Base-by-base conservation (phyloP, 2,888 invertebrate species). In the Eremobia ochroleuca region DNA sequence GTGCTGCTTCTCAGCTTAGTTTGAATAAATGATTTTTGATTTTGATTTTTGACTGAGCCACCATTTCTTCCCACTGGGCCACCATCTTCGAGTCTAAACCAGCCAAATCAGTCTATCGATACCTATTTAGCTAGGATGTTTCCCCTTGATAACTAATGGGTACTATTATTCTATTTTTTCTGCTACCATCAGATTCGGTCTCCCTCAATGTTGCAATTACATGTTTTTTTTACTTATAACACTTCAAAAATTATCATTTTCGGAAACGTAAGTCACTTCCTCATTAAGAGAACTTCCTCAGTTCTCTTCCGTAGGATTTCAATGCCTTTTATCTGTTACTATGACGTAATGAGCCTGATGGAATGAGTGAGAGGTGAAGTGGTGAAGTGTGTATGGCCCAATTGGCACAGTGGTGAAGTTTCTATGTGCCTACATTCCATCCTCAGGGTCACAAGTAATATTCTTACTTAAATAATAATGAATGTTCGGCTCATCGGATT, bases 291-390 rank as follows among this genome's bases (percentile, higher is more conserved):
- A 68, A 74, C 81, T 81, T 83, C 83, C 83, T 77, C 58, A 81
- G 68, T 85, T 81, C 83, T 69, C 65, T 85, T 83, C 70, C 84
- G 81, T 25, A 46, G 71, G 46, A 72, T 25, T 76, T 85, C 77
- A 81, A 82, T 84, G 84, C n/a, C 70, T 71, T 78, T 66, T 13
- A 18, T 46, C n/a, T 61, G 64, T 9, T 25, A 2, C 2, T 59
- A 31, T 65, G 64, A 81, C 74, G 81, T 79, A 31, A 66, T 1
- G 3, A 6, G 15, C 28, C 34, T n/a, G n/a, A n/a, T n/a, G n/a
- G n/a, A n/a, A n/a, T n/a, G n/a, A n/a, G n/a, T n/a, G n/a, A n/a
- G n/a, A n/a, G n/a, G n/a, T n/a, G n/a, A n/a, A n/a, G n/a, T n/a
- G n/a, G n/a, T n/a, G n/a, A n/a, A 15, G 43, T 46, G 37, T 31